These are phyloP conservation scores for Clostera curtula DNA, from an alignment of 2,888 invertebrate genomes.

Conservation along the genomic window DNA sequence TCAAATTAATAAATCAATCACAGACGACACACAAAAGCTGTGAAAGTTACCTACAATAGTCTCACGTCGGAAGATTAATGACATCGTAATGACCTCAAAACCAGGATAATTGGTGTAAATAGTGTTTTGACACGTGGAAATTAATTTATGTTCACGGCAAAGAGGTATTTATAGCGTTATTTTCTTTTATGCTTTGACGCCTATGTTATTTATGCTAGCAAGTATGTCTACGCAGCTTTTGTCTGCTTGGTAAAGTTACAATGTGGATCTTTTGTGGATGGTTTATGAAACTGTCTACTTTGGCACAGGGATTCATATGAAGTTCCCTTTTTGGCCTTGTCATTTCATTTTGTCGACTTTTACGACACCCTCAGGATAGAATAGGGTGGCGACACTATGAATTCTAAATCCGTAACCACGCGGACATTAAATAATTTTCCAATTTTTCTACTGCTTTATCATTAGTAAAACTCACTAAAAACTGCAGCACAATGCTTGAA, in stretches of 20 bases:
- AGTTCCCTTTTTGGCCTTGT: no score
- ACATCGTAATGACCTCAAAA: constrained; percentile 11
- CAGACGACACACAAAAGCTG: constrained; percentile 2
- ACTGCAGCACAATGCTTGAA: constrained; percentile 10
- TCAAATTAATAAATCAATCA: constrained; percentile 1
- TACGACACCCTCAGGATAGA: no score
- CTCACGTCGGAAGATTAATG: constrained; percentile 12
- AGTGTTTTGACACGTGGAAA: constrained; percentile 9
- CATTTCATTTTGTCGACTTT: no score
- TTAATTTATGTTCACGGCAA: constrained; percentile 7
- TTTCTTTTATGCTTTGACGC: background rate
- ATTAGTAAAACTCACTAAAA: constrained; percentile 2
- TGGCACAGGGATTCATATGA: no score
- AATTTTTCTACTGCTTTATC: no score
- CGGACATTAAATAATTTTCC: no score
- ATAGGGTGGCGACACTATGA: no score
- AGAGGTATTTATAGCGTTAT: background rate
- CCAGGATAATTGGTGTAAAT: constrained; percentile 9
- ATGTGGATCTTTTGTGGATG: no score
- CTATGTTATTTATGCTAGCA: background rate
- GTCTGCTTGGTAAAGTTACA: no score
- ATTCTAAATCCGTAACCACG: no score
- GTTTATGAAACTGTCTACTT: no score
- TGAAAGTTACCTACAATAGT: background rate
- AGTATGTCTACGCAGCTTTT: no score